Conservation (phyloP, 1,140 invertebrate genomes). For the Stegodyphus mimosarum region DNA sequence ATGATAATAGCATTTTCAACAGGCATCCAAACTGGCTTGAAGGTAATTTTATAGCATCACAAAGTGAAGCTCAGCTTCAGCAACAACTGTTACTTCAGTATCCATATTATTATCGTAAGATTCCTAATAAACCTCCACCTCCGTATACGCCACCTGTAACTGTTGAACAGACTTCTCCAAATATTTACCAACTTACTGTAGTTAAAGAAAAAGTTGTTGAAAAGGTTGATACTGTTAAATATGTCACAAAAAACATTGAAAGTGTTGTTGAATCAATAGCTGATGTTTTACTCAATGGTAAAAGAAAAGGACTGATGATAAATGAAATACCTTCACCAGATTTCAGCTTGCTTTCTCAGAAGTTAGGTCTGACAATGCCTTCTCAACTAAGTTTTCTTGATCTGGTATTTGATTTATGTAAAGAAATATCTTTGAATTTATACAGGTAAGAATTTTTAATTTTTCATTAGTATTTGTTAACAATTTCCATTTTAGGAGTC, state of each 20-base stretch:
- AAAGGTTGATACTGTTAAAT: constrained; percentile 11
- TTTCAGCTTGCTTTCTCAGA: background rate
- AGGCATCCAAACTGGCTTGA: constrained; percentile 64
- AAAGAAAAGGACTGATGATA: constrained; percentile 10
- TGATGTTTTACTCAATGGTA: constrained; percentile 24
- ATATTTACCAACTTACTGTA: background rate
- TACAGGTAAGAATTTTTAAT: constrained; percentile 65
- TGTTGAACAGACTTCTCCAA: constrained; percentile 50
- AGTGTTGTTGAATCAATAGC: background rate
- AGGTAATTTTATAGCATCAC: constrained; percentile 63
- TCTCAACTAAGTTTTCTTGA: constrained; percentile 65
- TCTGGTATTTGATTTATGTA: constrained; percentile 77
- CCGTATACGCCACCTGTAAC: constrained; percentile 75
- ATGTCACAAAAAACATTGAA: constrained; percentile 34
- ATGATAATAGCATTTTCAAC: constrained; percentile 37
- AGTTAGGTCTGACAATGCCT: background rate
- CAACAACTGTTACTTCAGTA: constrained; percentile 59
- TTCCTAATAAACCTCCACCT: constrained; percentile 79
- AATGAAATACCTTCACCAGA: background rate
- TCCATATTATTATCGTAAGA: constrained; percentile 73
- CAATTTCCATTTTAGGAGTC: background rate
- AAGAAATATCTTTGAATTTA: constrained; percentile 73
- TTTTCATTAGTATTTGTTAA: constrained; percentile 11
- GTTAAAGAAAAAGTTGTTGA: constrained; percentile 24
- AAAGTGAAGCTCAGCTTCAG: constrained; percentile 17